A percentile compares a stretch with the other conserved stretches of the same genome.
These are phyloP conservation scores for Okapia johnstoni DNA, from an alignment of 2,113 vertebrate species.

Conservation along the genomic window DNA sequence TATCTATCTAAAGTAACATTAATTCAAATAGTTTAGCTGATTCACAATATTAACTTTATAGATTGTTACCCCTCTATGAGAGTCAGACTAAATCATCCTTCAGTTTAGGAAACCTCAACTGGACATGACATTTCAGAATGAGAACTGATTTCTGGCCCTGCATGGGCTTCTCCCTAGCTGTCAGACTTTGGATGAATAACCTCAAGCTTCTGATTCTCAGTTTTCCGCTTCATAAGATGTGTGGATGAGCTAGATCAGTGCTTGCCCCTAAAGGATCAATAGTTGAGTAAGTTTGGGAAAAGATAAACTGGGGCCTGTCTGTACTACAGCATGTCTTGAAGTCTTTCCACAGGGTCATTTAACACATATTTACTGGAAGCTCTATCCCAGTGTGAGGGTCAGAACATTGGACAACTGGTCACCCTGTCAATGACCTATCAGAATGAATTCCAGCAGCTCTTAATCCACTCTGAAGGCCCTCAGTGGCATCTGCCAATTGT, in stretches of 20 bases:
- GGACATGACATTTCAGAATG: not conserved
- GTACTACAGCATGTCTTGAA: not conserved
- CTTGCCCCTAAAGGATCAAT: not conserved
- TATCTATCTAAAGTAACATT: not conserved
- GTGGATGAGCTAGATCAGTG: not conserved
- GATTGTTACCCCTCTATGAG: not conserved
- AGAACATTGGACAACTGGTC: not conserved
- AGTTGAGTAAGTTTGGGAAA: not conserved
- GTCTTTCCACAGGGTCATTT: not conserved
- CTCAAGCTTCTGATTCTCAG: not conserved
- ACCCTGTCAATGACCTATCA: not conserved
- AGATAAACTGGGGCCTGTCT: not conserved
- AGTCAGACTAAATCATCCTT: not conserved
- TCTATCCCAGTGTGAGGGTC: not conserved
- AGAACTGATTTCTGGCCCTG: not conserved
- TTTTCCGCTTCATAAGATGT: not conserved
- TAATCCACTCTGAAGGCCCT: not conserved
- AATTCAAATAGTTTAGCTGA: not conserved
- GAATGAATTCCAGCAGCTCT: not conserved
- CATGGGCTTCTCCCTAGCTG: not conserved
- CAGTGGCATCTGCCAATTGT: too few relatives aligned
- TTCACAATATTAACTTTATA: not conserved
- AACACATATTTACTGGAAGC: not conserved
- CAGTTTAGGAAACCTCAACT: not conserved
- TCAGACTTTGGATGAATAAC: not conserved